These are phyloP conservation scores for Halcyon badia DNA, from an alignment of 2,797 vertebrate genomes.

Conservation along the genomic window DNA sequence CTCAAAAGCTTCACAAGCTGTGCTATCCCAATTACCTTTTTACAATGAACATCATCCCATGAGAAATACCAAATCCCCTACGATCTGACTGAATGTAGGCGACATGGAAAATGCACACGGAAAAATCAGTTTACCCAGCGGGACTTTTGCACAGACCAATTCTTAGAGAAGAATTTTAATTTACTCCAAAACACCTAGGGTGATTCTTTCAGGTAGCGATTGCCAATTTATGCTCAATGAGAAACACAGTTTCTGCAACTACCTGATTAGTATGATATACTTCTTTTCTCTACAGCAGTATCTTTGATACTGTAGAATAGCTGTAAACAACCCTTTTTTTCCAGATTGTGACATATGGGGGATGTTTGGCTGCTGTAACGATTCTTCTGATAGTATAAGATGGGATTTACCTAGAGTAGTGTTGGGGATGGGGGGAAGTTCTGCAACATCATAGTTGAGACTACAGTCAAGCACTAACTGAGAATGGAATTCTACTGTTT, in stretches of 20 bases:
- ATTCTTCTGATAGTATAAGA: not conserved
- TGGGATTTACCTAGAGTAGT: not conserved
- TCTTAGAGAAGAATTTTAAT: slow-evolving; percentile 15
- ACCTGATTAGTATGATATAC: not conserved
- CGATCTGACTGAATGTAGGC: not conserved
- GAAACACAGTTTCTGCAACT: not conserved
- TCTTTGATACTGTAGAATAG: not conserved
- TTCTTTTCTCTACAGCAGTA: not conserved
- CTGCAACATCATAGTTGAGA: not conserved
- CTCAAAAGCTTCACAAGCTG: slow-evolving; percentile 12
- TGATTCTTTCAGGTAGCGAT: not conserved
- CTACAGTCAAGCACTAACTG: not conserved
- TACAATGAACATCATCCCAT: not conserved
- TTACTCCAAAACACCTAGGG: not conserved
- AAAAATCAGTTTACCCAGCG: slow-evolving; percentile 13
- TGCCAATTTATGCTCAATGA: not conserved
- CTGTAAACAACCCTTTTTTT: not conserved
- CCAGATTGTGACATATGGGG: not conserved
- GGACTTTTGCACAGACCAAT: not conserved
- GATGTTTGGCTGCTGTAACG: not conserved
- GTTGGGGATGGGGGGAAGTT: not conserved
- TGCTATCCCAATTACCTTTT: slow-evolving; percentile 27
- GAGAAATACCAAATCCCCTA: slow-evolving; percentile 12
- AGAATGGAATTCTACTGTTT: not conserved
- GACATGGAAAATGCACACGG: slow-evolving; percentile 8